Evolutionary conservation across 2,113 vertebrate genomes (phyloP).

Genomic region (Ariopsis seemanni): DNA sequence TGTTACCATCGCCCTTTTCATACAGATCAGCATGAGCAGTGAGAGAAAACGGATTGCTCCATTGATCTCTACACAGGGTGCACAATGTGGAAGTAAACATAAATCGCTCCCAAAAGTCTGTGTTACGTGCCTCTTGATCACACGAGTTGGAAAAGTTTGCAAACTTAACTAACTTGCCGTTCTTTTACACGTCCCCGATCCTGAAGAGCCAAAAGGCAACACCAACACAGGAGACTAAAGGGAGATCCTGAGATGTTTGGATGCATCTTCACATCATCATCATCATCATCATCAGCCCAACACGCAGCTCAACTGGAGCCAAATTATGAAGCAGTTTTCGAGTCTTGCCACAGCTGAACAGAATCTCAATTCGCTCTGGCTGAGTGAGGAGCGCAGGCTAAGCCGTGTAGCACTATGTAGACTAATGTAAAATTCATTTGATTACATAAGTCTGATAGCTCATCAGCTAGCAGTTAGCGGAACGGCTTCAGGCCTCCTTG

Average conservation of each 20-base stretch:
- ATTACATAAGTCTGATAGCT: constrained; percentile 51
- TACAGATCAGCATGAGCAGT: constrained; percentile 19
- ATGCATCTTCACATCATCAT: constrained; percentile 15
- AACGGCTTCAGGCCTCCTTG: constrained; percentile 41
- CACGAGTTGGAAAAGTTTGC: background rate
- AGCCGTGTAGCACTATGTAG: constrained; percentile 25
- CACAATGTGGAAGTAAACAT: constrained; percentile 37
- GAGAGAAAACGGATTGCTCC: constrained; percentile 29
- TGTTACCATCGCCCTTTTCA: constrained; percentile 24
- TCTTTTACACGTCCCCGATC: background rate
- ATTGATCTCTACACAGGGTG: constrained; percentile 31
- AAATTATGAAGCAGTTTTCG: background rate
- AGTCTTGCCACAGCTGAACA: constrained; percentile 15
- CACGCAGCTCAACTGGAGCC: background rate
- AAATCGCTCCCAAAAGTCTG: constrained; percentile 39
- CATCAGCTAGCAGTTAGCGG: constrained; percentile 39
- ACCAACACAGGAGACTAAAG: constrained; percentile 11
- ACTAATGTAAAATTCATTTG: constrained; percentile 49
- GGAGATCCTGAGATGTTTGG: constrained; percentile 50
- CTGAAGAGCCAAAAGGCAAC: background rate
- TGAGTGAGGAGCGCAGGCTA: constrained; percentile 35
- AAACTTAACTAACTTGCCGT: constrained; percentile 15
- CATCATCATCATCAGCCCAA: constrained; percentile 9
- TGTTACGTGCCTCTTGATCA: constrained; percentile 12
- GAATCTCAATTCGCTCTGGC: constrained; percentile 41